Evolutionary conservation across 2,797 vertebrate species (phyloP).

Genomic region (Lepidocolaptes lacrymiger): DNA sequence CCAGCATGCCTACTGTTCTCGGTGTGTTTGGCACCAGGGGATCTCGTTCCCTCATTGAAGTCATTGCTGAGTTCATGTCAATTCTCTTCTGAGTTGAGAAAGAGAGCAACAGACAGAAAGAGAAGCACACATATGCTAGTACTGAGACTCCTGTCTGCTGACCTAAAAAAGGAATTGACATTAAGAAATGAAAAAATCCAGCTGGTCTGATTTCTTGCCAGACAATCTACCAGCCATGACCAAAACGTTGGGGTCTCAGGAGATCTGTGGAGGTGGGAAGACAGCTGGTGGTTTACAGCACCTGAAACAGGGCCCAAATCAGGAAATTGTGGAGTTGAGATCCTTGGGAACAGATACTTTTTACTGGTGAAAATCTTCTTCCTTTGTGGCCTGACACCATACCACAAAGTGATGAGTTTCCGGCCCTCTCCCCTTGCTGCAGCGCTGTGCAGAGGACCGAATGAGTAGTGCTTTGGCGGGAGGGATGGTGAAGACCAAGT

Average conservation of each 20-base stretch:
- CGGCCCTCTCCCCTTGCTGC: background rate
- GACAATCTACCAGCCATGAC: conserved; percentile 45
- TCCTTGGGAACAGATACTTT: background rate
- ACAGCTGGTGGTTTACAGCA: conserved; percentile 44
- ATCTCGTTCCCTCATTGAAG: background rate
- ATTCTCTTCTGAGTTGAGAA: background rate
- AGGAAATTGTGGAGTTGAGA: background rate
- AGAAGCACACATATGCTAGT: background rate
- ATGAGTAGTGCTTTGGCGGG: background rate
- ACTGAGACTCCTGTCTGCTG: conserved; percentile 38
- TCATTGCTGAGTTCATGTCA: background rate
- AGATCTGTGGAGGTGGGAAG: conserved; percentile 41
- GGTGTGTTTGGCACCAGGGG: background rate
- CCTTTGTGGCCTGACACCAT: background rate
- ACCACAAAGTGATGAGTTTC: background rate
- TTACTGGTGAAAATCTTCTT: background rate
- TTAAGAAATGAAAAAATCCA: conserved; percentile 59
- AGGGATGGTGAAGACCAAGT: background rate
- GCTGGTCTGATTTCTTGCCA: conserved; percentile 57
- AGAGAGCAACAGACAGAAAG: background rate
- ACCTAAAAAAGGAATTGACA: conserved; percentile 46
- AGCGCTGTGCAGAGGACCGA: background rate
- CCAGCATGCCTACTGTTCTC: background rate
- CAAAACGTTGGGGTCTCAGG: conserved; percentile 13
- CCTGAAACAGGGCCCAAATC: conserved; percentile 40